Percentiles rank a stretch among this genome's conserved stretches.
These are phyloP conservation scores for Ceratothoa steindachneri DNA, from an alignment of 2,888 invertebrate genomes.

Conservation along the genomic window DNA sequence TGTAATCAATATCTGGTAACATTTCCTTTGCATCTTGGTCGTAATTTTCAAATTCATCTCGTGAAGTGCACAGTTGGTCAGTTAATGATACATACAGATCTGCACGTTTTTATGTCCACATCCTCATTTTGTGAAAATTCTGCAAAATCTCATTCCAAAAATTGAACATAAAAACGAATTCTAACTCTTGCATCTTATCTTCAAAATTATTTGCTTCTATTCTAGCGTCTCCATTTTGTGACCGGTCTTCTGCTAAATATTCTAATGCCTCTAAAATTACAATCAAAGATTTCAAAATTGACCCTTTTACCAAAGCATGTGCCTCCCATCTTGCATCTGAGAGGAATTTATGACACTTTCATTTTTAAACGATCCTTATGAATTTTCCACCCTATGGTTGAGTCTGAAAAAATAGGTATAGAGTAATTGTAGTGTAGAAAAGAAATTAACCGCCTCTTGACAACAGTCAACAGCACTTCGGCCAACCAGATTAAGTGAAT, in stretches of 20 bases:
- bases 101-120: constrained; percentile 22
- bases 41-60: constrained; percentile 23
- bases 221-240: constrained; percentile 24
- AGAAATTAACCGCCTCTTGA: too few relatives aligned
- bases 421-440: too few relatives aligned
- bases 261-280: constrained; percentile 7
- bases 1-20: constrained; percentile 28
- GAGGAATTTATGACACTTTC: too few relatives aligned
- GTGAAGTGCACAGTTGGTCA: constrained; percentile 15
- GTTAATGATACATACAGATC: constrained; percentile 17
- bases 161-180: constrained; percentile 23
- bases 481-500: too few relatives aligned
- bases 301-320: constrained; percentile 14
- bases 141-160: constrained; percentile 24
- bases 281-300: constrained; percentile 9
- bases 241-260: constrained; percentile 18
- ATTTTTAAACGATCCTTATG: too few relatives aligned
- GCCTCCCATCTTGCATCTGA: constrained; percentile 24
- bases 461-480: too few relatives aligned
- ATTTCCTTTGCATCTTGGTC: constrained; percentile 24
- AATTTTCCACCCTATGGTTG: background rate
- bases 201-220: constrained; percentile 21
- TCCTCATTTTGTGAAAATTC: constrained; percentile 30
- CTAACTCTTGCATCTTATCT: constrained; percentile 26
- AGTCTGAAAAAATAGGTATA: too few relatives aligned